These are phyloP conservation scores for Sphyrna mokarran DNA, from an alignment of 2,113 vertebrate species.

Conservation along the genomic window DNA sequence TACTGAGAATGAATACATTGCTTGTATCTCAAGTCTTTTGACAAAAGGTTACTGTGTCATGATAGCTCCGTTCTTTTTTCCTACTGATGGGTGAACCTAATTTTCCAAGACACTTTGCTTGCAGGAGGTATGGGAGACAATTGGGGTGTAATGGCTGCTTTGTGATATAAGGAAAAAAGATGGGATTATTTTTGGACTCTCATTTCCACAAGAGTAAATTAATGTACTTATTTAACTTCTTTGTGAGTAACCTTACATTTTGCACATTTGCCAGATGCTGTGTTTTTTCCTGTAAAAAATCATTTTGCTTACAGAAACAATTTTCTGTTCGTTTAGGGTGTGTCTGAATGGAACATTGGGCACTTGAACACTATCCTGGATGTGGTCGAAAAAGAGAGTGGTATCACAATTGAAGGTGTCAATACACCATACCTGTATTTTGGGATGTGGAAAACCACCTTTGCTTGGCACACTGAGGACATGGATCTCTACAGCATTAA, in stretches of 20 bases:
- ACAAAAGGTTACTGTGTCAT: not conserved
- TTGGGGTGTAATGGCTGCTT: not conserved
- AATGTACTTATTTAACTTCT: not conserved
- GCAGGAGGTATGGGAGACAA: not conserved
- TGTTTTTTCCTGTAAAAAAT: not conserved
- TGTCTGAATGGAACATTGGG: constrained; percentile 87
- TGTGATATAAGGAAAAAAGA: not conserved
- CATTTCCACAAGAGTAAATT: not conserved
- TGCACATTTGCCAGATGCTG: not conserved
- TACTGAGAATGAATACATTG: not conserved
- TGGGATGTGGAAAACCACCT: constrained; percentile 98
- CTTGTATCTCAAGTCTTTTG: not conserved
- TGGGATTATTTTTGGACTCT: not conserved
- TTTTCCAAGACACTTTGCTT: not conserved
- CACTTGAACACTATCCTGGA: constrained; percentile 83
- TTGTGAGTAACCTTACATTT: not conserved
- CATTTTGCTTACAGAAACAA: not conserved
- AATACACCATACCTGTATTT: constrained; percentile 90
- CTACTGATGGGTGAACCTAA: not conserved
- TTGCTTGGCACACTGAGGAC: constrained; percentile 95
- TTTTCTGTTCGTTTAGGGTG: constrained; percentile 39
- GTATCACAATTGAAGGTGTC: constrained; percentile 87
- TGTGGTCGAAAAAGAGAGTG: constrained; percentile 82
- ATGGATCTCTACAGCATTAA: constrained; percentile 97
- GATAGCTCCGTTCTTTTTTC: not conserved